Evolutionary conservation across 2,888 invertebrate genomes (phyloP).

Genomic region (Stenoptilia bipunctidactyla): DNA sequence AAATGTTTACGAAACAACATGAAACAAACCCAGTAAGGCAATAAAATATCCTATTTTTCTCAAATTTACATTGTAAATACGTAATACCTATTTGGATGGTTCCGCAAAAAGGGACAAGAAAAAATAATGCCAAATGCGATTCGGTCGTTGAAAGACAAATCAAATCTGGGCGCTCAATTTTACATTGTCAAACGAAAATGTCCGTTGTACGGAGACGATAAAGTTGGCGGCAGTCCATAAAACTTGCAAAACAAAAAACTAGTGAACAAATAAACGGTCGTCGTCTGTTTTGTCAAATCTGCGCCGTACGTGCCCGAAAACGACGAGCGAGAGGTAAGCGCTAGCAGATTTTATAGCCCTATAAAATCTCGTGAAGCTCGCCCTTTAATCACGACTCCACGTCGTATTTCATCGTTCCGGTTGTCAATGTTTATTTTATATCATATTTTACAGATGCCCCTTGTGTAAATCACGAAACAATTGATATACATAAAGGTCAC

Average conservation of each 20-base stretch:
- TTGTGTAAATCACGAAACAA: constrained; percentile 61
- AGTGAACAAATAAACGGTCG: constrained; percentile 62
- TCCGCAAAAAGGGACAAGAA: not conserved
- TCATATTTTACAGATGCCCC: constrained; percentile 69
- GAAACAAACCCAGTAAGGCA: too few species aligned
- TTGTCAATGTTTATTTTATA: constrained; percentile 72
- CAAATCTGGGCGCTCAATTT: constrained; percentile 37
- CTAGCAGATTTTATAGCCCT: constrained; percentile 66
- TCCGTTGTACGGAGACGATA: constrained; percentile 48
- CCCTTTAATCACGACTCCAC: constrained; percentile 66
- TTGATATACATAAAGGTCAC: constrained; percentile 71
- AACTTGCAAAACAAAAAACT: constrained; percentile 52
- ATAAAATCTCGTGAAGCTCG: constrained; percentile 68
- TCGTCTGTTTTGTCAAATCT: constrained; percentile 70
- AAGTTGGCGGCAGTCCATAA: constrained; percentile 65
- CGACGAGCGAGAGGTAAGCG: constrained; percentile 29
- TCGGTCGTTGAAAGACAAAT: constrained; percentile 25
- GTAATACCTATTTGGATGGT: not conserved
- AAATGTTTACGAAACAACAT: too few species aligned
- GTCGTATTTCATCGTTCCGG: constrained; percentile 70
- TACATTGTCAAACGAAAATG: constrained; percentile 44
- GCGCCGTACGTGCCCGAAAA: constrained; percentile 49
- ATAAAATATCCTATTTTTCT: not conserved
- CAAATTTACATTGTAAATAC: not conserved
- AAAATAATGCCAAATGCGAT: constrained; percentile 1